phyloP scores from a whole-genome alignment of 2,797 vertebrate species.

The Hirundo rustica region DNA sequence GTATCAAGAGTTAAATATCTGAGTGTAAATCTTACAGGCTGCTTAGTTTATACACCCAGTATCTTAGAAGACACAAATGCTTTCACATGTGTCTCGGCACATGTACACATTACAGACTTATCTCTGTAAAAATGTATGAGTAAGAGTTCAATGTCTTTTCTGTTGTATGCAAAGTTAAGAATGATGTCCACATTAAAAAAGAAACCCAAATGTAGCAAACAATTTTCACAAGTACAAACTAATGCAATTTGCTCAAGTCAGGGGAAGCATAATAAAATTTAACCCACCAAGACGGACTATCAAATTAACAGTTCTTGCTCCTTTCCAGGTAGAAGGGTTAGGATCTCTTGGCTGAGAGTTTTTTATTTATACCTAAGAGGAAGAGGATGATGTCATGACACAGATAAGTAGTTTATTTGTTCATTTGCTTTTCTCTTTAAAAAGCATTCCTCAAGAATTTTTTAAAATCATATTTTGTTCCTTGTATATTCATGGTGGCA shows the following conservation, averaged over 20 bases:
- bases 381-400: not conserved
- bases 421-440: not conserved
- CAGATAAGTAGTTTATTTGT: not conserved
- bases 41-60: not conserved
- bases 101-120: not conserved
- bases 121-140: not conserved
- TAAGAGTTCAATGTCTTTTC: not conserved
- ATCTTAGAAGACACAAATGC: not conserved
- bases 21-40: not conserved
- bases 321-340: not conserved
- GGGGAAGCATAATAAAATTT: not conserved
- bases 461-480: not conserved
- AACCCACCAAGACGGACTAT: not conserved
- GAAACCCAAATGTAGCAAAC: not conserved
- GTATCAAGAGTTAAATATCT: not conserved
- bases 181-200: not conserved
- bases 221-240: not conserved
- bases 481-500: not conserved
- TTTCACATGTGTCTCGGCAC: rapidly evolving
- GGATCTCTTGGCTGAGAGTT: not conserved
- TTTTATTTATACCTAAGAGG: not conserved
- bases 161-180: not conserved
- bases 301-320: not conserved
- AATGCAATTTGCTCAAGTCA: not conserved
- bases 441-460: not conserved